These are phyloP conservation scores for Tetranychus piercei DNA, from an alignment of 2,888 invertebrate species.

Conservation along the genomic window DNA sequence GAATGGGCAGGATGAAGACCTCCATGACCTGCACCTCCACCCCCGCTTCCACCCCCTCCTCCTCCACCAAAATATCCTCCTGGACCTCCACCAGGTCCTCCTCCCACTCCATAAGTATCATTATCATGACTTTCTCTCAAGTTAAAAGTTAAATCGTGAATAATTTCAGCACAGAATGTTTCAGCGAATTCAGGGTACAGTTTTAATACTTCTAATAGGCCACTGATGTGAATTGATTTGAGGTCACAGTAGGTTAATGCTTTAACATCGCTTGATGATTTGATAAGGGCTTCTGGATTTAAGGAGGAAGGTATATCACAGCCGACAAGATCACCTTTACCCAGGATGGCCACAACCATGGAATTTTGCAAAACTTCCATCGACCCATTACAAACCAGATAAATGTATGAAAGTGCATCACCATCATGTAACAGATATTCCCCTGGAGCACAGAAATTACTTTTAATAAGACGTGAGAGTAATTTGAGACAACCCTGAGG, in stretches of 20 bases:
- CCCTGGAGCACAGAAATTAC: constrained; percentile 88
- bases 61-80: not conserved
- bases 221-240: constrained; percentile 77
- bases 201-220: constrained; percentile 66
- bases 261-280: constrained; percentile 83
- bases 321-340: constrained; percentile 91
- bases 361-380: constrained; percentile 92
- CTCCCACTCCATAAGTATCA: constrained; percentile 34
- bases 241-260: constrained; percentile 89
- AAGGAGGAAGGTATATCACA: constrained; percentile 62
- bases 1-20: constrained; percentile 42
- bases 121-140: constrained; percentile 78
- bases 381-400: constrained; percentile 86
- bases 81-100: not conserved
- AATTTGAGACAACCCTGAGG: constrained; percentile 84
- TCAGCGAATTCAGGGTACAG: constrained; percentile 86
- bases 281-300: constrained; percentile 48
- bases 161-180: constrained; percentile 79
- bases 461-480: constrained; percentile 71
- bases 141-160: constrained; percentile 84
- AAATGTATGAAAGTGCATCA: constrained; percentile 77
- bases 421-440: constrained; percentile 85
- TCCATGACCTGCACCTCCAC: not conserved
- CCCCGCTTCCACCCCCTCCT: not conserved
- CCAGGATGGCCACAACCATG: constrained; percentile 89